Evolutionary conservation across 2,888 invertebrate genomes (phyloP).

Genomic region (Caenorhabditis plicata): DNA sequence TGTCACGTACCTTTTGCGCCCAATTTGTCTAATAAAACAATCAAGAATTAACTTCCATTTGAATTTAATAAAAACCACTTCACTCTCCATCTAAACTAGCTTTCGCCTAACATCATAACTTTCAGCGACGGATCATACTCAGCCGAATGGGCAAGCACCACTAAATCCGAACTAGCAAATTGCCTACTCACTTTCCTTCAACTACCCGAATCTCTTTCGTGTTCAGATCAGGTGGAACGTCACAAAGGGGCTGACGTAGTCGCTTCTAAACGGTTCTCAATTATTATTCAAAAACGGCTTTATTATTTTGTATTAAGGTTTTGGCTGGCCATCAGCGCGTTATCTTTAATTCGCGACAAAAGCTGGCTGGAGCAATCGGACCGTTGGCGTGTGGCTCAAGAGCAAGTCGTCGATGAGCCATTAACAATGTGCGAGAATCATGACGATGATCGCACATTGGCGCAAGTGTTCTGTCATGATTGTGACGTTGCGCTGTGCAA

Average conservation of each 20-base stretch:
- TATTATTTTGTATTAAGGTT: too few relatives aligned
- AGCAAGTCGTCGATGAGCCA: conserved; percentile 49
- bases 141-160: conserved; percentile 46
- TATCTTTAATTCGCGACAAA: conserved; percentile 78
- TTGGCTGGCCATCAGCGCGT: conserved; percentile 88
- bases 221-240: conserved; percentile 15
- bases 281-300: too few relatives aligned
- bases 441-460: conserved; percentile 74
- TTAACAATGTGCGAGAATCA: conserved; percentile 83
- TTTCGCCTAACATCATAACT: too few relatives aligned
- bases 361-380: conserved; percentile 52
- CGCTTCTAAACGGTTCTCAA: conserved; percentile 23
- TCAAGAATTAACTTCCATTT: too few relatives aligned
- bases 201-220: conserved; percentile 26
- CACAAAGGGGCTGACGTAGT: conserved; percentile 4
- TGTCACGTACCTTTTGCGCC: too few relatives aligned
- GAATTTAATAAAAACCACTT: too few relatives aligned
- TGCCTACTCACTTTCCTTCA: conserved; percentile 31
- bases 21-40: too few relatives aligned
- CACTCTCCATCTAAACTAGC: too few relatives aligned
- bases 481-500: conserved; percentile 77
- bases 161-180: conserved; percentile 45
- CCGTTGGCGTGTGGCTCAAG: conserved; percentile 30
- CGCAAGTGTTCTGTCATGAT: conserved; percentile 79
- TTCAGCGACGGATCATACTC: conserved; percentile 45